A percentile compares a stretch with the other conserved stretches of the same genome.
These are phyloP conservation scores for Melanotaenia parkinsoni DNA, from an alignment of 2,797 vertebrate genomes.

Conservation along the genomic window DNA sequence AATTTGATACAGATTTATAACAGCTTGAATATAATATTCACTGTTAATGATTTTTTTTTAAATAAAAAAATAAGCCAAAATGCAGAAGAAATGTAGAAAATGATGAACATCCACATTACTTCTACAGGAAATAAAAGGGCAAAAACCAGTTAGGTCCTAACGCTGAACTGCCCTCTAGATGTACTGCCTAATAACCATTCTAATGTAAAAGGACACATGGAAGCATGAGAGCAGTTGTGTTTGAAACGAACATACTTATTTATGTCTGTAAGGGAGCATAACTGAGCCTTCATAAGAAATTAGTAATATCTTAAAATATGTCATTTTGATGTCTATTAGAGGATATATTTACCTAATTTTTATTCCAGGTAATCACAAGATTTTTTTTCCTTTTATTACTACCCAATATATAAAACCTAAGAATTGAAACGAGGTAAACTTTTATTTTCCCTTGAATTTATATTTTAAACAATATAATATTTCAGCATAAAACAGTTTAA, in stretches of 20 bases:
- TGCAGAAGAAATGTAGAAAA: not conserved
- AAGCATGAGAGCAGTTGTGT: no score
- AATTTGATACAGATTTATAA: not conserved
- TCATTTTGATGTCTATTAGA: not conserved
- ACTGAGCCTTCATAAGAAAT: no score
- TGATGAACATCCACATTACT: not conserved
- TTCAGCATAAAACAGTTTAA: not conserved
- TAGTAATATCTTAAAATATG: not conserved
- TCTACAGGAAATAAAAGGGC: not conserved
- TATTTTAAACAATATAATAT: not conserved
- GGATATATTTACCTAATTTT: not conserved
- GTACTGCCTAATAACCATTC: no score
- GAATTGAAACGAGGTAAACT: not conserved
- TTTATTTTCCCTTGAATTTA: not conserved
- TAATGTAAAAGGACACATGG: no score
- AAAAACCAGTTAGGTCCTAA: not conserved
- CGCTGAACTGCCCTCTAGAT: no score
- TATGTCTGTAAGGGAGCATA: no score
- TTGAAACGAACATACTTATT: no score
- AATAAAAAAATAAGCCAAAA: not conserved
- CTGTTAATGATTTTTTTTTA: not conserved
- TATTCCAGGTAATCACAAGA: not conserved
- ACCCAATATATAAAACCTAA: not conserved
- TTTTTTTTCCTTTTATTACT: not conserved
- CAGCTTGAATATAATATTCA: no score